Evolutionary conservation across 1,140 invertebrate genomes (phyloP), one percentile per base, ranked within the genome.

Genomic region (Acromyrmex heyeri): DNA sequence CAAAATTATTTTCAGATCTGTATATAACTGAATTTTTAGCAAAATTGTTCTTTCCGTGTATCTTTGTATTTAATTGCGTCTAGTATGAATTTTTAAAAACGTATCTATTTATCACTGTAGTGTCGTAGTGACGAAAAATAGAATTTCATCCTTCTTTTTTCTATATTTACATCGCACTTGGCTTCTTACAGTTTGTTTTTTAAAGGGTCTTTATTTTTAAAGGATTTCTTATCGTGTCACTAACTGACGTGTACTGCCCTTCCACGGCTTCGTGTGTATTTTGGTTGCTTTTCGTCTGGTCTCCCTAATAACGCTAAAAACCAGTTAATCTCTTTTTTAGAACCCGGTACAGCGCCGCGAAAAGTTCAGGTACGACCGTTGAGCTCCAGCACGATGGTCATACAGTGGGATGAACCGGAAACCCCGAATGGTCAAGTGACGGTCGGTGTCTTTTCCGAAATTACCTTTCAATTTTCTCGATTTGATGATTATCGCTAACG

Each of bases 381-480:
- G 61, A 99, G 98, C 94, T 98, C 98, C 18, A 99, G 97, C 93
- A 99, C 99, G 21, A 98, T 99, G 97, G 97, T 97, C 0, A 99
- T 99, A 91, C 98, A 99, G 92, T 99, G 99, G 99, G 98, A 99
- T 93, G 98, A 99, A 93, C 99, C 99, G 27, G 98, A 99, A 94
- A 99, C 98, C 88, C 98, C 99, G 21, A 99, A 99, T 95, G 99
- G 99, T 89, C 97, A 99, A 97, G 98, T 99, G 82, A 98, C 98
- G 95, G 99, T 99, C 75, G 88, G 93, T 93, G 62, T 77, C 16
- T 59, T n/a, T 83, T 24, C 0, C 38, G 3, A 48, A 65, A 65
- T 78, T 78, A 24, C 72, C 38, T 44, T 50, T 78, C 44, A 5
- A n/a, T 3, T 59, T 24, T 18, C 27, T 10, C n/a, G 4, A 10